Base-by-base conservation (phyloP, 2,888 invertebrate genomes). In the Himalopsyche tibetana region DNA sequence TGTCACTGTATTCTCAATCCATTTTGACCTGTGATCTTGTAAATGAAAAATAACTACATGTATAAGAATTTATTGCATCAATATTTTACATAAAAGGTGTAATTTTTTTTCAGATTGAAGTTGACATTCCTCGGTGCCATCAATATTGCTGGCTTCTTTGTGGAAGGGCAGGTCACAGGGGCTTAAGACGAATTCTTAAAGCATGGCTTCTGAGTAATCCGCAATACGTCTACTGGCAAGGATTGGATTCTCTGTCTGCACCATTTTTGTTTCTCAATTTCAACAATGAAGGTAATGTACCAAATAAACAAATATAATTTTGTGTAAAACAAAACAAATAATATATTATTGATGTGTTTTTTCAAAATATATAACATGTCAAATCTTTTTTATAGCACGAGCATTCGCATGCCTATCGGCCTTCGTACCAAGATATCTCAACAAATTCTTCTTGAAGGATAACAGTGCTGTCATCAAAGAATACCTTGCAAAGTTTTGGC, bases 171-270 rank as follows among this genome's bases (percentile, higher is more conserved):
- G 99, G 99, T 0, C 99, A 99, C 91, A 94, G 94, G 84, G 98
- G 98, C 90, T 94, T 99, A 87, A 98, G 98, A 91, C 94, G 99
- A 82, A 94, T 99, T 86, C 93, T 99, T 1, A 99, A 99, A 92
- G 99, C 99, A 0, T 99, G 99, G 99, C 96, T 99, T 4, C 94
- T 96, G 12, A 96, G 97, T 87, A 98, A 99, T 93, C 96, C 97
- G 0, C 96, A 98, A 90, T 99, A 99, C 90, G 99, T 99, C 1
- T 99, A 99, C 92, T 99, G 99, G 99, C 99, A 99, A 93, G 99
- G 99, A 0, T 93, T 99, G 85, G 99, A 99, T 92, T 99, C 99
- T 0, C 93, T 99, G 19, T 98, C 98, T 84, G 99, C 99, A 0
- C 99, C 99, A 0, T 99, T 99, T 93, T 93, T 99, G 5, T 98